Percentiles rank a stretch among this genome's conserved stretches.
Conservation (phyloP, 2,797 vertebrate genomes). For the Leptatherina wallacei region DNA sequence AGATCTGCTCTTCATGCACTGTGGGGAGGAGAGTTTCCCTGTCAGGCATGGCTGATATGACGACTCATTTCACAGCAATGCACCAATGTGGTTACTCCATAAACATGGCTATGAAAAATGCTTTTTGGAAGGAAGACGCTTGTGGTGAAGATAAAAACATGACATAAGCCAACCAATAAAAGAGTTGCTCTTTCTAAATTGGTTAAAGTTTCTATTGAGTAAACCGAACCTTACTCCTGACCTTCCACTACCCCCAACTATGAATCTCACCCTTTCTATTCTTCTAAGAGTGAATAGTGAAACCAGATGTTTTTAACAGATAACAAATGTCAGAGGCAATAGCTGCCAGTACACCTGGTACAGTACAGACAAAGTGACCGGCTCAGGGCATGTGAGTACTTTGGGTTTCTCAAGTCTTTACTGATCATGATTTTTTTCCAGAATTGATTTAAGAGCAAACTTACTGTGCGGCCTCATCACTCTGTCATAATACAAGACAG, state of each 20-base stretch:
- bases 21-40: constrained; percentile 44
- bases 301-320: constrained; percentile 85
- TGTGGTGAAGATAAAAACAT: constrained; percentile 64
- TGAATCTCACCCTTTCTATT: constrained; percentile 55
- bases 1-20: constrained; percentile 45
- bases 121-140: constrained; percentile 51
- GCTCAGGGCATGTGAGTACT: constrained; percentile 49
- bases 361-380: constrained; percentile 69
- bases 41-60: constrained; percentile 65
- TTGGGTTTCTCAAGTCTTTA: constrained; percentile 42
- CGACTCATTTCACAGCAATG: constrained; percentile 73
- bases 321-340: constrained; percentile 82
- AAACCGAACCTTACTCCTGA: constrained; percentile 58
- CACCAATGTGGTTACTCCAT: constrained; percentile 67
- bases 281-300: constrained; percentile 67
- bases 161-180: constrained; percentile 53
- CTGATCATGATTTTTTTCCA: constrained; percentile 28
- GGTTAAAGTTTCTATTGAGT: constrained; percentile 58
- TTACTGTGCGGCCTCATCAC: background rate
- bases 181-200: constrained; percentile 39
- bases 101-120: constrained; percentile 70
- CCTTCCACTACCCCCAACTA: constrained; percentile 61
- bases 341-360: constrained; percentile 80
- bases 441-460: constrained; percentile 18
- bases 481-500: constrained; percentile 21